phyloP scores from a whole-genome alignment of 2,113 vertebrate species.

The Poecilia latipinna region DNA sequence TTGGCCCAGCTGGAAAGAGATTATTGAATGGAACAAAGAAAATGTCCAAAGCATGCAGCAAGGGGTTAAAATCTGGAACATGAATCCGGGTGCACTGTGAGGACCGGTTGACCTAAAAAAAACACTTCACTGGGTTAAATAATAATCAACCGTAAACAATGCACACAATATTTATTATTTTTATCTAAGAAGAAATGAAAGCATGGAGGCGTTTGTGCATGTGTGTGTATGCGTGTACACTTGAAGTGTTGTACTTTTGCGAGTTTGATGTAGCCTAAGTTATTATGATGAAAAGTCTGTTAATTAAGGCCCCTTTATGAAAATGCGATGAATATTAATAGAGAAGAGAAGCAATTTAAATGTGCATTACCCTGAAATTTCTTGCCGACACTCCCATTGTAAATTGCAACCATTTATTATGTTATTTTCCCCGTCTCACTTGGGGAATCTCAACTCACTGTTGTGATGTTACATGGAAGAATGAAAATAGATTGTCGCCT shows the following conservation, averaged over 20 bases:
- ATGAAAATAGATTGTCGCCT: conserved; percentile 72
- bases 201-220: neutral
- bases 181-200: conserved; percentile 36
- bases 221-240: conserved; percentile 7
- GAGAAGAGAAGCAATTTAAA: conserved; percentile 61
- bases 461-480: conserved; percentile 67
- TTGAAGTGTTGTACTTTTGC: conserved; percentile 27
- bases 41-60: no score
- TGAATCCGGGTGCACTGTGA: no score
- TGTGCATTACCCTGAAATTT: conserved; percentile 53
- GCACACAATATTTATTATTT: conserved; percentile 12
- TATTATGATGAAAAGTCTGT: conserved; percentile 61
- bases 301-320: conserved; percentile 72
- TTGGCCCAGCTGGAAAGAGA: no score
- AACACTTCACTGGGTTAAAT: neutral
- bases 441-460: conserved; percentile 70
- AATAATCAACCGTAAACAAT: neutral
- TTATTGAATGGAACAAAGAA: no score
- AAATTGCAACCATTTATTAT: conserved; percentile 71
- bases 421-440: conserved; percentile 65
- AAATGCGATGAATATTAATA: conserved; percentile 72
- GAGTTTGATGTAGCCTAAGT: conserved; percentile 41
- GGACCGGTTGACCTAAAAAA: no score
- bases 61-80: no score
- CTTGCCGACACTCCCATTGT: conserved; percentile 49